phyloP scores from a whole-genome alignment of 2,888 invertebrate species.

The Rhodophaea formosa region DNA sequence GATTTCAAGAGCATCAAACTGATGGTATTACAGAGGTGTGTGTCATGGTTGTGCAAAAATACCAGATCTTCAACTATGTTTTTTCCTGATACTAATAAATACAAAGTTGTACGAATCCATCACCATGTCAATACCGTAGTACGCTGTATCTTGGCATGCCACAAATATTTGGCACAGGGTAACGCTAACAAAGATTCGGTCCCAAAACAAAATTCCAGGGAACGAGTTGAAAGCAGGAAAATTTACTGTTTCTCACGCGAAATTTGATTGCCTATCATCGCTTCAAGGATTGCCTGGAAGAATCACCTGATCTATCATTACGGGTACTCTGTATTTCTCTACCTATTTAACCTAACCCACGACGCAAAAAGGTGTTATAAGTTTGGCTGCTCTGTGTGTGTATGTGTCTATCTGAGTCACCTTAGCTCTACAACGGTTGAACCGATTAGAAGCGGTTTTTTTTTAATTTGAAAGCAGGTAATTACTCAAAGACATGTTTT shows the following conservation, averaged over 20 bases:
- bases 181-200: constrained; percentile 10
- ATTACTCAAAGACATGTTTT: too few species aligned
- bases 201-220: constrained; percentile 10
- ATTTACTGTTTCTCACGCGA: not conserved
- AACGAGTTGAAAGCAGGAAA: constrained; percentile 18
- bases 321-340: too few species aligned
- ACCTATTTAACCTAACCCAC: too few species aligned
- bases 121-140: constrained; percentile 12
- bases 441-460: too few species aligned
- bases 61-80: not conserved
- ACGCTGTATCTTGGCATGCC: constrained; percentile 2
- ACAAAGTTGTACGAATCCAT: not conserved
- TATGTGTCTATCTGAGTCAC: too few species aligned
- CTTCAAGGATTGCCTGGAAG: not conserved
- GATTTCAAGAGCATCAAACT: too few species aligned
- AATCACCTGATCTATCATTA: not conserved
- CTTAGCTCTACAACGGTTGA: too few species aligned
- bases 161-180: constrained; percentile 16
- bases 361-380: too few species aligned
- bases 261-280: not conserved
- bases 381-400: too few species aligned
- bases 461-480: too few species aligned
- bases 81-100: constrained; percentile 3
- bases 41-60: too few species aligned
- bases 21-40: too few species aligned